Evolutionary conservation across 35 echinoderm and acorn worm species (phyloP).

Genomic region (Anneissia japonica): DNA sequence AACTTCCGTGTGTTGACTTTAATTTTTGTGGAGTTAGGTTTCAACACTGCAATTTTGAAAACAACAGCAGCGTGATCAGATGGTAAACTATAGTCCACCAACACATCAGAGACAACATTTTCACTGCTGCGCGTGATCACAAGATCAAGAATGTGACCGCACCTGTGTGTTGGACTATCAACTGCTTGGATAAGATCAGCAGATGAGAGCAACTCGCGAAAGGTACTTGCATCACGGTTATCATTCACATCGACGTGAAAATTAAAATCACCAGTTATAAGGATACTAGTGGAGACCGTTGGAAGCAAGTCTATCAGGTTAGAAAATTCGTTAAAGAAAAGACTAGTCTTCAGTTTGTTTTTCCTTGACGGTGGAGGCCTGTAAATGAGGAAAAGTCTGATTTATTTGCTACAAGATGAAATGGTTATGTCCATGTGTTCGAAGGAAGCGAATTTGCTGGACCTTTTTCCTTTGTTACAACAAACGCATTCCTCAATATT

Average conservation of each 20-base stretch:
- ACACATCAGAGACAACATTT: constrained; percentile 18
- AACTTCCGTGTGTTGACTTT: constrained; percentile 1
- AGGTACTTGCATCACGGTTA: constrained; percentile 16
- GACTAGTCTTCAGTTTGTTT: constrained; percentile 25
- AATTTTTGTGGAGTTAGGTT: background rate
- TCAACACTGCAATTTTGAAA: background rate
- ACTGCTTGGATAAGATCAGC: constrained; percentile 39
- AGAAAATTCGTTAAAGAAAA: constrained; percentile 32
- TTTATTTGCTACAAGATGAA: constrained; percentile 26
- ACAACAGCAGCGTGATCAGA: constrained; percentile 41
- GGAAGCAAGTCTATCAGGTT: constrained; percentile 18
- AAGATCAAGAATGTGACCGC: constrained; percentile 52
- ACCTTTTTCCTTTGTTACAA: background rate
- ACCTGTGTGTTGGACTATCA: constrained; percentile 8
- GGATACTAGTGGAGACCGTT: constrained; percentile 18
- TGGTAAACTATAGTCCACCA: constrained; percentile 6
- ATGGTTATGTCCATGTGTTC: constrained; percentile 36
- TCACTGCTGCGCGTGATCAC: constrained; percentile 21
- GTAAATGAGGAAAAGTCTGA: too few relatives aligned
- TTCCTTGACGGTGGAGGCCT: constrained; percentile 17
- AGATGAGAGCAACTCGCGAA: constrained; percentile 20
- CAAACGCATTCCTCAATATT: background rate
- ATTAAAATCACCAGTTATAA: constrained; percentile 61
- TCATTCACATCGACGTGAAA: constrained; percentile 41
- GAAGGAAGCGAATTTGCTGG: constrained; percentile 3